Base-by-base conservation (phyloP, 2,797 vertebrate genomes). In the Iguana delicatissima region DNA sequence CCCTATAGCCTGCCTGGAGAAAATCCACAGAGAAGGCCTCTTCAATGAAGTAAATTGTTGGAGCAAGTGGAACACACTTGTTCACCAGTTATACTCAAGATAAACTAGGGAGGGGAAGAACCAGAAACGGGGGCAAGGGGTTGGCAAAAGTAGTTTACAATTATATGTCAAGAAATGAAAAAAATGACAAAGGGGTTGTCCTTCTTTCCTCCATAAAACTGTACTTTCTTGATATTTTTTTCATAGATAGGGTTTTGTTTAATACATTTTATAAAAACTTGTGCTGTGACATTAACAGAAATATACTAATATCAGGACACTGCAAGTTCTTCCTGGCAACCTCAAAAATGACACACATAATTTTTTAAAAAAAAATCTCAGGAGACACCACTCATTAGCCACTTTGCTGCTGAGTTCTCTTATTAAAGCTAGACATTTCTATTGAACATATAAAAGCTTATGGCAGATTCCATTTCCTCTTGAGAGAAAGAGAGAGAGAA, bases 61-160 rank as follows among this genome's bases (percentile, higher is more conserved):
- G 96, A 94, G 93, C 87, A 89, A 94, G 38, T 79, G 88, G 87
- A 94, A 95, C 29, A 72, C 18, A 42, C 20, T 38, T 20, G 12
- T 16, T 72, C 42, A 8, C 92, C 89, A 95, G 93, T 94, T 94
- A 94, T 93, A 93, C 90, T 85, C 72, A 97, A 96, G 91, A 91
- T 90, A 94, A 84, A 2, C 55, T 74, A 77, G 86, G 96, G 94
- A 94, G 94, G 50, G 55, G 42, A 89, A 93, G 95, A 88, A 20
- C 86, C 88, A 91, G 95, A 79, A 24, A 83, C 74, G 90, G 90
- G 94, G 87, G 59, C 4, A 24, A 0, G 55, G 55, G 55, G 55
- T 97, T 97, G 95, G 95, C 95, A 96, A 97, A 95, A 96, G 8
- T 89, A 86, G 84, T 94, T 97, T 96, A 96, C 95, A 96, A 94